Evolutionary conservation across 64 coral and sea anemone genomes (phyloP), one percentile per base, ranked within the genome.

Genomic region (Montipora capricornis): DNA sequence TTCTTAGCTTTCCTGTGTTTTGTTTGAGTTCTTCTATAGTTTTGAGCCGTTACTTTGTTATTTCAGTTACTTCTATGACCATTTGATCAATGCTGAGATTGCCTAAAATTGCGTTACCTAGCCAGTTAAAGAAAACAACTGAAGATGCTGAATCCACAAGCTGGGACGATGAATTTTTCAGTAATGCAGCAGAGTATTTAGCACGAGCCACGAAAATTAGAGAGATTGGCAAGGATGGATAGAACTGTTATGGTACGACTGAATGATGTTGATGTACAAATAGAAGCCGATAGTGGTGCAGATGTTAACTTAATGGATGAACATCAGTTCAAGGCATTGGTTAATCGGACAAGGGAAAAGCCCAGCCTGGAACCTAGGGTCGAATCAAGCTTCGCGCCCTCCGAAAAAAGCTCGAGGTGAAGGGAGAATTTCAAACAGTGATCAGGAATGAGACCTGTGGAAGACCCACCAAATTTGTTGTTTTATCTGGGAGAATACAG

Each of bases 241-340:
- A 76, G 83, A 47, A 95, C 73, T 20, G 48, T 83, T 47, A 62
- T 14, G 5, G 69, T 90, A 48, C 68, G 80, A 67, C 14, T 95
- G 17, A 49, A 83, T n/a, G 50, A 89, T 64, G 47, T 81, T 4
- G 83, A 92, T 48, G 45, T 82, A 17, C 19, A 59, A 22, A 83
- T 91, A 37, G 66, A 95, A 75, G 47, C 89, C 64, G 90, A 89
- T 53, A 87, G 82, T 87, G 89, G 89, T 11, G 75, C 81, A 10
- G 90, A 92, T 80, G 79, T 95, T 26, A 95, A 84, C 57, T 37
- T 91, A 44, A 91, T 90, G 88, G 80, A 86, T 62, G 76, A 95
- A 82, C 83, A 95, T 14, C 93, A 95, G 29, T 95, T 90, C 47
- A 95, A 95, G 64, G 88, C 80, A 22, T 68, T 87, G 14, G 17